Evolutionary conservation across 2,888 invertebrate species (phyloP), one percentile per base, ranked within the genome.

Genomic region (Mechanitis messenoides): DNA sequence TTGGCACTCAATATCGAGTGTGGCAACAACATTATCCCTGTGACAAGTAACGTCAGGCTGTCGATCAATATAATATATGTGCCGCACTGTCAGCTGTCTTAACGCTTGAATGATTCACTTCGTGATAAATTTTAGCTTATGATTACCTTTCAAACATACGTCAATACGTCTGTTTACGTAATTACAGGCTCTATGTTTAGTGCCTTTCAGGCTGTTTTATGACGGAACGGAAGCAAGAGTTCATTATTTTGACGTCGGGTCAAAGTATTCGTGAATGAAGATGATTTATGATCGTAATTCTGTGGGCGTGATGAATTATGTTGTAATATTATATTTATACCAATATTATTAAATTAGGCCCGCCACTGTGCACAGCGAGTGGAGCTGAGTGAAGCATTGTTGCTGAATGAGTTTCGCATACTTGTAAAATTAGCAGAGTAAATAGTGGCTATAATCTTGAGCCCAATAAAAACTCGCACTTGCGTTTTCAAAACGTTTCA

Each of bases 1-100:
- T 62, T 67, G 69, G 1, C 1, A 4, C 12, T 12, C n/a, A 9
- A 54, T 62, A 66, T 69, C 70, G 74, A 78, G 81, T 82, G 82
- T 81, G 81, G 84, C 81, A 85, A 88, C 87, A 86, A 87, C 87
- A 87, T 89, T 89, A 88, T 87, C 86, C 87, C 84, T 82, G 86
- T 87, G 88, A 89, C 89, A 88, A 82, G 87, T 77, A 82, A 84
- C 83, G 87, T 89, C 87, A 83, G 84, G 85, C 83, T 88, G 89
- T 90, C 89, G 87, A 89, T 90, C 89, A 90, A 84, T 87, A 83
- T 88, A 90, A 90, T 88, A 83, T 90, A 90, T 90, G 88, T 84
- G 87, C 85, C 79, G 81, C 78, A 83, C 87, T 88, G 89, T 89
- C 89, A 88, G 85, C 88, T 88, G 89, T 88, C 89, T 85, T 78